Evolutionary conservation across 2,888 invertebrate species (phyloP), one percentile per base, ranked within the genome.

Genomic region (Mimachlamys varia): DNA sequence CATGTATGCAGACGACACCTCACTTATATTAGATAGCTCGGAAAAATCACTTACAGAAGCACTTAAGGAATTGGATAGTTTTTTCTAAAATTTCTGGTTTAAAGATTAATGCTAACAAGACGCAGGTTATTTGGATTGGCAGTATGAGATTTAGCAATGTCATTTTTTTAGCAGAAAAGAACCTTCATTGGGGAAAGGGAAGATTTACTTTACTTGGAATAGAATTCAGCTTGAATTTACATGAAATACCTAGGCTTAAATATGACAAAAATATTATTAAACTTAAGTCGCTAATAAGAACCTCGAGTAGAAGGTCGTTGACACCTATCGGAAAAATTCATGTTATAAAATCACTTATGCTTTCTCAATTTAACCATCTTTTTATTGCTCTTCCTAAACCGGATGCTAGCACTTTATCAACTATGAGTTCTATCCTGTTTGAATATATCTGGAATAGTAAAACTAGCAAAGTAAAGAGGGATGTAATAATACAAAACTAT

Each of bases 51-150:
- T 76, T 1, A 76, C 0, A 22, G 76, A 27, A 33, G 19, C 13
- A 15, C 12, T 76, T 22, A n/a, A 58, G 3, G 58, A 49, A 88
- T 37, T 87, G 50, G 50, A 87, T 87, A 33, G 50, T 13, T 53
- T 53, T n/a, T 53, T 13, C 53, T 5, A 89, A 89, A 87, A 53
- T 27, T 44, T 87, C 89, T 4, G 87, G 89, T 13, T 49, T 87
- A 49, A 89, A 89, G 37, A 49, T 55, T 7, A 90, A 90, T 55
- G 49, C 37, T n/a, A 53, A 22, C 13, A 90, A 90, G 55, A 50
- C 88, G 13, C 49, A 50, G 27, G 88, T 49, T 13, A 90, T 90
- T 12, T 90, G 90, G 90, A 90, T 90, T 50, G 90, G 90, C 17
- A 53, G 55, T 15, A 55, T 49, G 37, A 91, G 55, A 88, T 88